phyloP scores from a whole-genome alignment of 2,888 invertebrate species.

The Odontomyia ornata region DNA sequence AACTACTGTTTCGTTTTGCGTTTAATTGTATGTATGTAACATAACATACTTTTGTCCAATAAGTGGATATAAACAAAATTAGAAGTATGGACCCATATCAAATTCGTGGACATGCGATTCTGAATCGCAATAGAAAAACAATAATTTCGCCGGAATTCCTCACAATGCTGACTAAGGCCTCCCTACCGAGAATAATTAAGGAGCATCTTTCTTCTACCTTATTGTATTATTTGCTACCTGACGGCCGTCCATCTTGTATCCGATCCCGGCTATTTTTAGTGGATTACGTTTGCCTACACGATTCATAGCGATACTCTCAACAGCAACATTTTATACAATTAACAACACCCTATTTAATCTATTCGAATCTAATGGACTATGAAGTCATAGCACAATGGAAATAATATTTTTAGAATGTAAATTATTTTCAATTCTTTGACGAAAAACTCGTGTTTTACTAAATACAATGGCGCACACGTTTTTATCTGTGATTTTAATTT shows the following conservation, averaged over 20 bases:
- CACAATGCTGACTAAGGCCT: neutral
- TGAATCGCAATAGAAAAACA: neutral
- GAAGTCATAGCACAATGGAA: neutral
- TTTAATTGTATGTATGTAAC: too few relatives aligned
- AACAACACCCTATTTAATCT: conserved; percentile 9
- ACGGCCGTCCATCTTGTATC: neutral
- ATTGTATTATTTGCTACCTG: conserved; percentile 2
- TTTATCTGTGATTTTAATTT: neutral
- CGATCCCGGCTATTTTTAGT: neutral
- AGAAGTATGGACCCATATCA: too few relatives aligned
- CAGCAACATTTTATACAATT: conserved; percentile 3
- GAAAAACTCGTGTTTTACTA: neutral
- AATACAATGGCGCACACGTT: conserved; percentile 3
- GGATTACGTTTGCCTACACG: neutral
- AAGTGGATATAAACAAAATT: too few relatives aligned
- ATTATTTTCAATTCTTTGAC: neutral
- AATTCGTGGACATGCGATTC: neutral
- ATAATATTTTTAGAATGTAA: conserved; percentile 2
- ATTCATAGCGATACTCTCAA: neutral
- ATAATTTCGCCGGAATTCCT: neutral
- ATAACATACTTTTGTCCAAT: too few relatives aligned
- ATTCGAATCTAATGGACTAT: conserved; percentile 2
- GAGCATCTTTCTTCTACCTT: neutral
- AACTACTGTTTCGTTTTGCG: too few relatives aligned
- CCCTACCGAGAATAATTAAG: conserved; percentile 1